Evolutionary conservation across 1,140 invertebrate genomes (phyloP), one percentile per base, ranked within the genome.

Genomic region (Heliconius melpomene): DNA sequence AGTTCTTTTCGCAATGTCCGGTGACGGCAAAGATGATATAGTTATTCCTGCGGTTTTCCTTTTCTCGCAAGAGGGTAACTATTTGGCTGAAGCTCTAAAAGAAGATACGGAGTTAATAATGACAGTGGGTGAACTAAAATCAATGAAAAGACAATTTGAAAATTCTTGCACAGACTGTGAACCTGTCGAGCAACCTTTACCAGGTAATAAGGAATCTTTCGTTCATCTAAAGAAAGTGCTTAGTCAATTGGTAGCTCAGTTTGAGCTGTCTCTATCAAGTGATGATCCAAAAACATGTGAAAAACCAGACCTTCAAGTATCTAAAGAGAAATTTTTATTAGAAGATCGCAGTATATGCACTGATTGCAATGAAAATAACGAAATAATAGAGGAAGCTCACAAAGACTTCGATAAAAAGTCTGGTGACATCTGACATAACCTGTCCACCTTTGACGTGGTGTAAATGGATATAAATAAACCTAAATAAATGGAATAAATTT

Each of bases 1-100:
- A 2, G 96, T 97, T 0, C 96, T 99, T 94, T 99, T 99, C 95
- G 98, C 98, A 3, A 99, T 99, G 98, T 99, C 98, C 13, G 98
- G 98, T 2, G 98, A 99, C 94, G 98, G 98, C 1, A 96, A 95
- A 11, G 96, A 98, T 87, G 98, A 99, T 90, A 97, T 99, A 1
- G 96, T 94, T 73, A 99, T 99, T 88, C 98, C 98, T 0, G 95
- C 98, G 20, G 97, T 99, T 1, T 99, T 99, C 91, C 95, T 99
- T 13, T 99, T 98, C 90, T 96, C 95, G n/a, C 91, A 95, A 77
- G 98, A 99, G 89, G 98, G 96, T 13, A 90, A 85, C 0, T 85
- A 86, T 84, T 89, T 99, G 11, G 83, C 96, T 1, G 94, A 96
- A 60, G 95, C 96, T 26, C 88, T 97, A 46, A 82, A 88, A 13